Evolutionary conservation across 2,797 vertebrate genomes (phyloP), one percentile per base, ranked within the genome.

Genomic region (Diplodus puntazzo): DNA sequence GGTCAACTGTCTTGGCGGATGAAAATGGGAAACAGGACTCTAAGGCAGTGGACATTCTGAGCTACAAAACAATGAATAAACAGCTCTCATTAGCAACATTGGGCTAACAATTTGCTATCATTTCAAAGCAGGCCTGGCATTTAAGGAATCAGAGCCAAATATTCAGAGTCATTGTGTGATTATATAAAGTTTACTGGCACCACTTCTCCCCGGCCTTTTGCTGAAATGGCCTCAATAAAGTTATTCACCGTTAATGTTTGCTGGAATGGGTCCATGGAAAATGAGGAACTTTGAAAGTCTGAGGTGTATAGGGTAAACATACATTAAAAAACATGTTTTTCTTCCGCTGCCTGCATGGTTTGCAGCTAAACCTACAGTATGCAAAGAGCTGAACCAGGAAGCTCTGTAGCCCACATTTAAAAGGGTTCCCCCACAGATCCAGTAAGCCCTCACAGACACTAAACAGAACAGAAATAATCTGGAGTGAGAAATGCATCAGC

Each of bases 311-410:
- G 49, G 21, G 79, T 85, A 89, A 89, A 89, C 80, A 85, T 59
- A 79, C 72, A 88, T 86, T 67, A 84, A 81, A 81, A 72, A 59
- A 79, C 45, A 62, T 80, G 73, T 82, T 87, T 89, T 89, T 82
- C 79, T 80, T 81, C 80, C 66, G 20, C 69, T 74, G 69, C 59
- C 45, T 78, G 53, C 55, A 70, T 23, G 61, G 43, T 68, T 63
- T 69, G 45, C 68, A 66, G 64, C 54, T 71, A 68, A 77, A 78
- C 20, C 21, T 59, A 59, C 64, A 81, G 52, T 55, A 30, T 45
- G 55, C 53, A 75, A 34, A 53, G 70, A 53, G 34, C 11, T 54
- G 16, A 54, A 72, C n/a, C 66, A 81, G 75, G 61, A 75, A 82
- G 69, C 64, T 82, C 14, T 64, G 64, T 14, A 39, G 71, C 45